Percentiles rank a stretch among this genome's conserved stretches.
These are phyloP conservation scores for Chaetogeoica ovagalla DNA, from an alignment of 2,888 invertebrate genomes.

Conservation along the genomic window DNA sequence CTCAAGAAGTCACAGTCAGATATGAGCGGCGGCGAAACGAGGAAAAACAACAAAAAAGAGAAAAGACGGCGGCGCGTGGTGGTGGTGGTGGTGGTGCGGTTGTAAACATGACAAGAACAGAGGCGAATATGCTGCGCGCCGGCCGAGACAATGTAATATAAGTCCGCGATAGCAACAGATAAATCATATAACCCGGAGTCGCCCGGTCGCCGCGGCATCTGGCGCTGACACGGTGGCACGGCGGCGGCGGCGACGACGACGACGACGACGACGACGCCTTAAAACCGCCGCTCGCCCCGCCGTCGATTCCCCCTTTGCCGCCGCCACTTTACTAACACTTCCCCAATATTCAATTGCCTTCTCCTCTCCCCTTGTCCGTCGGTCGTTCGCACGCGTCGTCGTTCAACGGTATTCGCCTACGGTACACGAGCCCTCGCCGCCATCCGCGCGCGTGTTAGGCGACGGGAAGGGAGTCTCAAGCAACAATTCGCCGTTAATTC, in stretches of 20 bases:
- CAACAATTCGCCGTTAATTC: no score
- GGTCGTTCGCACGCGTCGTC: no score
- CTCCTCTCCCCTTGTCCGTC: no score
- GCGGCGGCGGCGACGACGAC: conserved; percentile 4
- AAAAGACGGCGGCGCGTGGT: conserved; percentile 24
- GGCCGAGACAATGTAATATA: conserved; percentile 52
- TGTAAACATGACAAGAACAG: conserved; percentile 53
- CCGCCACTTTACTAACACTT: not conserved
- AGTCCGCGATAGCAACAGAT: conserved; percentile 52
- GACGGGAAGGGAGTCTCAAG: no score
- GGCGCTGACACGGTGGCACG: conserved; percentile 41
- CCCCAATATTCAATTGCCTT: not conserved
- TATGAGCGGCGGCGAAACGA: conserved; percentile 48
- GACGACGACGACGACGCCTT: conserved; percentile 25
- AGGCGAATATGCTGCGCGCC: conserved; percentile 27
- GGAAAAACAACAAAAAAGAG: no score
- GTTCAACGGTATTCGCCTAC: no score
- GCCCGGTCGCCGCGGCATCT: conserved; percentile 51
- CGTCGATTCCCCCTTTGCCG: not conserved
- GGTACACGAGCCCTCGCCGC: no score
- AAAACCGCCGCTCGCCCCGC: conserved; percentile 12
- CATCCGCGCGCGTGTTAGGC: no score
- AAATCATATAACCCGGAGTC: conserved; percentile 47
- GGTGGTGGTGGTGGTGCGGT: not conserved
- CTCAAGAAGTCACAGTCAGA: conserved; percentile 52